Conservation (phyloP, 2,888 invertebrate genomes). For the Pachycephus smyrnensis region DNA sequence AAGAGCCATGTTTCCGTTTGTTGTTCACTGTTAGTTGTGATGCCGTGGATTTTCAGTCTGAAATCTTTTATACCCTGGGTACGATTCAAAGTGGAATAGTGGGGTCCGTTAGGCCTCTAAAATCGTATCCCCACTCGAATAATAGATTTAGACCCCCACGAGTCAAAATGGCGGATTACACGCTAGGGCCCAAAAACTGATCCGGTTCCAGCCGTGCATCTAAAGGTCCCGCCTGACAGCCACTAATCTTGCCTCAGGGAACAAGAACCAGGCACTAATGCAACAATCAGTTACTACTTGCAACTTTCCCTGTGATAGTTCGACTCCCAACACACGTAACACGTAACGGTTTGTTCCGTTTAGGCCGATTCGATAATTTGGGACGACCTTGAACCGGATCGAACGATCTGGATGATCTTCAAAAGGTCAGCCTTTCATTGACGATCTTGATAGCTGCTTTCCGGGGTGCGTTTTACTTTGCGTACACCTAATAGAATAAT, state of each 20-base stretch:
- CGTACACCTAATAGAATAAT: too few species aligned
- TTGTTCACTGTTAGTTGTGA: neutral
- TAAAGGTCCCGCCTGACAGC: too few species aligned
- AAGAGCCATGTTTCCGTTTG: too few species aligned
- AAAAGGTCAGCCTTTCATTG: neutral
- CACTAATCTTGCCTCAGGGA: too few species aligned
- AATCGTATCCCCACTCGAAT: neutral
- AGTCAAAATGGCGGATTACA: too few species aligned
- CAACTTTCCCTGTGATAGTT: neutral
- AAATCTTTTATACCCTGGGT: conserved; percentile 1
- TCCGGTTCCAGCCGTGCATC: too few species aligned
- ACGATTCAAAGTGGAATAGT: neutral
- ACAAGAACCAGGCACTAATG: too few species aligned
- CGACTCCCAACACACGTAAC: neutral
- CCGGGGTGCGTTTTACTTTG: too few species aligned
- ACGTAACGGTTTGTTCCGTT: neutral
- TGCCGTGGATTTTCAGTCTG: neutral
- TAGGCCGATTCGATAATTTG: neutral
- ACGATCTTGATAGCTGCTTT: too few species aligned
- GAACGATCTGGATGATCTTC: neutral
- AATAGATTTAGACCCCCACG: too few species aligned
- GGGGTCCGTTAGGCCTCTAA: neutral
- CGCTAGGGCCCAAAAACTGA: too few species aligned
- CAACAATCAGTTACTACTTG: neutral
- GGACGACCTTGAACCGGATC: neutral